Evolutionary conservation across 2,797 vertebrate genomes (phyloP).

Genomic region (Ataeniobius toweri): DNA sequence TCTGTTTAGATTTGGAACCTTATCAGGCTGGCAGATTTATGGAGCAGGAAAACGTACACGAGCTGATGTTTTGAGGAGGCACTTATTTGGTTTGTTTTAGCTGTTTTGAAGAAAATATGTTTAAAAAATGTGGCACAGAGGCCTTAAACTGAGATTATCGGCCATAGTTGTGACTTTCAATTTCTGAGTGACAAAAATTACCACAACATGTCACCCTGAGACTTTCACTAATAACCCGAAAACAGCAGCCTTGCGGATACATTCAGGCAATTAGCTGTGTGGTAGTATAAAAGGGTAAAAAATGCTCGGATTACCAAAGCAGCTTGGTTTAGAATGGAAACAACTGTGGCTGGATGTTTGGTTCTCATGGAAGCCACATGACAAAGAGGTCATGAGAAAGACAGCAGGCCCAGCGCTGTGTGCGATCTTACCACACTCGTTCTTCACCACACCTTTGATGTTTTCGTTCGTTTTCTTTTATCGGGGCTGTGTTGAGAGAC

Average conservation of each 20-base stretch:
- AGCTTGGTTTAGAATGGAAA: constrained; percentile 77
- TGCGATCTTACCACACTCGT: constrained; percentile 75
- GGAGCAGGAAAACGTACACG: constrained; percentile 37
- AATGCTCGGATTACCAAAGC: constrained; percentile 65
- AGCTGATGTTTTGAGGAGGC: constrained; percentile 35
- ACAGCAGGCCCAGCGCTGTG: constrained; percentile 76
- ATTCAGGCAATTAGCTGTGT: constrained; percentile 69
- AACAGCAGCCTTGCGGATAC: constrained; percentile 48
- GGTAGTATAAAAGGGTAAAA: constrained; percentile 41
- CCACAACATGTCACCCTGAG: constrained; percentile 24
- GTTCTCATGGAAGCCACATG: constrained; percentile 80
- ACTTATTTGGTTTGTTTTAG: constrained; percentile 9
- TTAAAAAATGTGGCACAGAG: constrained; percentile 10
- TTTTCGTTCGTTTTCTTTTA: constrained; percentile 65
- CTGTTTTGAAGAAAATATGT: constrained; percentile 35
- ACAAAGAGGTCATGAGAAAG: constrained; percentile 78
- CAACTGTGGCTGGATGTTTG: constrained; percentile 76
- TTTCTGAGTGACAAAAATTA: constrained; percentile 12
- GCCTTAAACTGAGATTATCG: not conserved
- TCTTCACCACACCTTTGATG: constrained; percentile 73
- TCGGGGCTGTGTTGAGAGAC: constrained; percentile 60
- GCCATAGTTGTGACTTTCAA: not conserved
- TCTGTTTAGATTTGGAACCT: constrained; percentile 58
- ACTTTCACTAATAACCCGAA: constrained; percentile 49
- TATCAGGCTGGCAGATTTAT: constrained; percentile 70